A percentile compares a stretch with the other conserved stretches of the same genome.
Conservation (phyloP, 2,113 vertebrate species). For the Nerophis ophidion region DNA sequence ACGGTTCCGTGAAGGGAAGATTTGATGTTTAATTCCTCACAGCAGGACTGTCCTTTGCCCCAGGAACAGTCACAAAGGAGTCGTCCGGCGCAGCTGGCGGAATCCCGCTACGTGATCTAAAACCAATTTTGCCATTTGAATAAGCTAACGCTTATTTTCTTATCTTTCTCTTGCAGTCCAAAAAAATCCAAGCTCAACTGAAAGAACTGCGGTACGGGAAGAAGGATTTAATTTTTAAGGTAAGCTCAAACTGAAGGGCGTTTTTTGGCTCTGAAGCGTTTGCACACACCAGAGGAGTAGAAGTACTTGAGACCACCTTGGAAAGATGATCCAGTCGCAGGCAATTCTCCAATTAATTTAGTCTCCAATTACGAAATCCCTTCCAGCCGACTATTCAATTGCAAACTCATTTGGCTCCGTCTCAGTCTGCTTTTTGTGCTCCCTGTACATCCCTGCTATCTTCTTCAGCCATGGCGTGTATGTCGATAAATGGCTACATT, state of each 20-base stretch:
- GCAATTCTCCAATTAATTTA: constrained; percentile 46
- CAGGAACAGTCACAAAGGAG: constrained; percentile 63
- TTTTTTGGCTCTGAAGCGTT: constrained; percentile 28
- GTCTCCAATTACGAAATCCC: constrained; percentile 41
- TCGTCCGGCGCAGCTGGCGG: constrained; percentile 55
- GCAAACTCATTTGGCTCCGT: constrained; percentile 24
- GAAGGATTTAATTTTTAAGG: constrained; percentile 99
- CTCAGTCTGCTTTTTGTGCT: constrained; percentile 4
- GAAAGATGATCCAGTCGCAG: constrained; percentile 51
- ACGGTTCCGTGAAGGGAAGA: constrained; percentile 63
- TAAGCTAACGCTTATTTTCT: constrained; percentile 66
- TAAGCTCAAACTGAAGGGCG: constrained; percentile 68
- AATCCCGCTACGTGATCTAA: constrained; percentile 71
- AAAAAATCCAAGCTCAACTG: constrained; percentile 96
- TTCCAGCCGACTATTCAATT: constrained; percentile 15
- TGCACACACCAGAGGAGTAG: constrained; percentile 47
- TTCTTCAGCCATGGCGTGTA: constrained; percentile 17
- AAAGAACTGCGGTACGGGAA: constrained; percentile 97
- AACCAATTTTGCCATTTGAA: constrained; percentile 74
- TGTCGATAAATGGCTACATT: constrained; percentile 23
- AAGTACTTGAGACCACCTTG: constrained; percentile 45
- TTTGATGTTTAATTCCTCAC: constrained; percentile 64
- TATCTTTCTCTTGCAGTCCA: constrained; percentile 84
- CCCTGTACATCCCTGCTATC: constrained; percentile 14
- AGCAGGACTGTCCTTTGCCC: constrained; percentile 54